These are phyloP conservation scores for Diachasmimorpha longicaudata DNA, from an alignment of 1,140 invertebrate species.

Conservation along the genomic window DNA sequence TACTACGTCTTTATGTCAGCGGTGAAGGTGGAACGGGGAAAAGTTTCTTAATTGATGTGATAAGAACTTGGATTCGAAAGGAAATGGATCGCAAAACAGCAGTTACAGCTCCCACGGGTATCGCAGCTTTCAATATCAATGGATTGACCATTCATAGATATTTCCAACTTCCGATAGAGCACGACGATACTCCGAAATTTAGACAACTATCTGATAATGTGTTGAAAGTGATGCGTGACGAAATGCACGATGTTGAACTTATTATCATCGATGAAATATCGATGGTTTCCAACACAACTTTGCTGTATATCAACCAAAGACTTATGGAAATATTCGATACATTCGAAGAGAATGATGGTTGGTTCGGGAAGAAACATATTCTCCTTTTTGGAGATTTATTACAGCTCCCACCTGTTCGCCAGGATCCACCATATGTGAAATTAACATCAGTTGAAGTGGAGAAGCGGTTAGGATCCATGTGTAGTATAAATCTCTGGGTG, in stretches of 20 bases:
- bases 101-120: slow-evolving; percentile 38
- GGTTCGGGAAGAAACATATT: slow-evolving; percentile 39
- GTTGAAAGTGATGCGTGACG: slow-evolving; percentile 30
- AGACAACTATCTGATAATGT: slow-evolving; percentile 29
- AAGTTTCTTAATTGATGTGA: slow-evolving; percentile 36
- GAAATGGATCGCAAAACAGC: slow-evolving; percentile 31
- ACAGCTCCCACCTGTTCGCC: slow-evolving; percentile 45
- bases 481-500: slow-evolving; percentile 31
- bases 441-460: slow-evolving; percentile 31
- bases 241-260: slow-evolving; percentile 31
- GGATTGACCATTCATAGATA: slow-evolving; percentile 31
- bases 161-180: slow-evolving; percentile 35
- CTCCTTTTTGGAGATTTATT: slow-evolving; percentile 42
- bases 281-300: slow-evolving; percentile 44
- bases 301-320: slow-evolving; percentile 37
- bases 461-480: slow-evolving; percentile 31
- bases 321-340: slow-evolving; percentile 42
- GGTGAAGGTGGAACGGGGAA: slow-evolving; percentile 36
- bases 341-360: slow-evolving; percentile 32
- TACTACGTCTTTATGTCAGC: slow-evolving; percentile 27
- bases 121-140: slow-evolving; percentile 41
- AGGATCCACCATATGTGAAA: slow-evolving; percentile 34
- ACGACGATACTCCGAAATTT: slow-evolving; percentile 24
- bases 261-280: slow-evolving; percentile 12
- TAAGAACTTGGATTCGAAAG: slow-evolving; percentile 30